Evolutionary conservation across 2,888 invertebrate species (phyloP).

Genomic region (Tachina grossa): DNA sequence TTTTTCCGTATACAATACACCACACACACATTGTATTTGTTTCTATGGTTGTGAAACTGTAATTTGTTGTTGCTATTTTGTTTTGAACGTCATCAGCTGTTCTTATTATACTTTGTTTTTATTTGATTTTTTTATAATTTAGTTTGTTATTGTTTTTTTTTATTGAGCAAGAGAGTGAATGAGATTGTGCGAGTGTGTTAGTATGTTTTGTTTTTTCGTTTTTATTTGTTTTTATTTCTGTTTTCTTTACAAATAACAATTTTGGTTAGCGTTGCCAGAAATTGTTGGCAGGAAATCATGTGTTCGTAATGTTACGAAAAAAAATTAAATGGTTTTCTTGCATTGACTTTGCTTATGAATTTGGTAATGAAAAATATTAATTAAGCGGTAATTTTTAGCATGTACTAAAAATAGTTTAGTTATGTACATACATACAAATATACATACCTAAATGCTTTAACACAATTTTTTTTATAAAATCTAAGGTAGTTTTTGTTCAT

Average conservation of each 20-base stretch:
- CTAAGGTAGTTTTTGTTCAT: too few species aligned
- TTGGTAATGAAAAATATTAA: too few species aligned
- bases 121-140: constrained; percentile 3
- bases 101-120: constrained; percentile 45
- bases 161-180: background rate
- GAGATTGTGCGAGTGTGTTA: background rate
- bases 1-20: constrained; percentile 7
- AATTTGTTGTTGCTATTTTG: constrained; percentile 19
- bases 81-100: constrained; percentile 71
- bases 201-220: background rate
- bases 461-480: too few species aligned
- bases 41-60: constrained; percentile 5
- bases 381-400: too few species aligned
- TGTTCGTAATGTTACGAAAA: too few species aligned
- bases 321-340: too few species aligned
- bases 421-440: too few species aligned
- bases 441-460: too few species aligned
- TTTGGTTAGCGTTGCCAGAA: constrained; percentile 17
- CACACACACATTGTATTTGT: constrained; percentile 2
- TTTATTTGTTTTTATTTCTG: constrained; percentile 29
- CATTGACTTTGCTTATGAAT: too few species aligned
- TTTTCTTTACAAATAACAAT: constrained; percentile 34
- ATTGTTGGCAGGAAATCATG: background rate
- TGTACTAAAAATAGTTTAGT: too few species aligned
- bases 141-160: constrained; percentile 44